A percentile compares a stretch with the other conserved stretches of the same genome.
phyloP scores from a whole-genome alignment of 2,797 vertebrate species.

The Neosalanx taihuensis region DNA sequence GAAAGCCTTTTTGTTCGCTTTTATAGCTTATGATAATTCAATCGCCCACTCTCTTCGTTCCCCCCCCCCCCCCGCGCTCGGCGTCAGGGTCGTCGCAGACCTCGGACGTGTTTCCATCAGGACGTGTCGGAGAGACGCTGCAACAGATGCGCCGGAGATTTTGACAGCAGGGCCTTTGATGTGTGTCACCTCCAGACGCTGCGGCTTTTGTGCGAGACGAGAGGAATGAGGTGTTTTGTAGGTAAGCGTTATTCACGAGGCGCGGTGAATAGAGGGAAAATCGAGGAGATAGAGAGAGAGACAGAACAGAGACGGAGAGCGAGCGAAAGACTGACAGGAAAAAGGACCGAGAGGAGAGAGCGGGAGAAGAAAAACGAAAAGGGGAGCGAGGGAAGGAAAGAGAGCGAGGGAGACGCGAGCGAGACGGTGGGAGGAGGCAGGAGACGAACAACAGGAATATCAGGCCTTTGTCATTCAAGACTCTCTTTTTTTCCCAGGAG shows the following conservation, averaged over 20 bases:
- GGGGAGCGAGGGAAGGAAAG: constrained; percentile 42
- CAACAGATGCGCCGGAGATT: constrained; percentile 73
- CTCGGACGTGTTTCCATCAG: constrained; percentile 67
- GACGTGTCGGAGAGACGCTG: constrained; percentile 66
- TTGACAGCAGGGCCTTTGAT: constrained; percentile 56
- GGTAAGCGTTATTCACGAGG: background rate
- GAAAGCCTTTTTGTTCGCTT: background rate
- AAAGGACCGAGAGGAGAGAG: constrained; percentile 38
- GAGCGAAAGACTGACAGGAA: background rate
- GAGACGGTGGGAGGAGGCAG: constrained; percentile 3
- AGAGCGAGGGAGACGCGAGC: constrained; percentile 4
- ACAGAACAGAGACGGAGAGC: constrained; percentile 41
- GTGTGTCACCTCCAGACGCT: background rate
- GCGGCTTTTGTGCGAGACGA: background rate
- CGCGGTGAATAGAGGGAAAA: background rate
- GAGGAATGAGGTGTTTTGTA: background rate
- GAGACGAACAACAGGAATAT: background rate
- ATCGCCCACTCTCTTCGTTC: background rate
- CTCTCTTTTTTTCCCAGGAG: constrained; percentile 26
- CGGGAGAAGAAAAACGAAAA: constrained; percentile 29
- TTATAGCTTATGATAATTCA: background rate
- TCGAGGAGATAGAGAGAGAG: constrained; percentile 31
- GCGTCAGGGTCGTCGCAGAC: constrained; percentile 49
- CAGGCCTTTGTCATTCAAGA: constrained; percentile 61
- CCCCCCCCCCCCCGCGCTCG: constrained; percentile 15